Evolutionary conservation across 2,888 invertebrate genomes (phyloP), one percentile per base, ranked within the genome.

Genomic region (Tinea pellionella): DNA sequence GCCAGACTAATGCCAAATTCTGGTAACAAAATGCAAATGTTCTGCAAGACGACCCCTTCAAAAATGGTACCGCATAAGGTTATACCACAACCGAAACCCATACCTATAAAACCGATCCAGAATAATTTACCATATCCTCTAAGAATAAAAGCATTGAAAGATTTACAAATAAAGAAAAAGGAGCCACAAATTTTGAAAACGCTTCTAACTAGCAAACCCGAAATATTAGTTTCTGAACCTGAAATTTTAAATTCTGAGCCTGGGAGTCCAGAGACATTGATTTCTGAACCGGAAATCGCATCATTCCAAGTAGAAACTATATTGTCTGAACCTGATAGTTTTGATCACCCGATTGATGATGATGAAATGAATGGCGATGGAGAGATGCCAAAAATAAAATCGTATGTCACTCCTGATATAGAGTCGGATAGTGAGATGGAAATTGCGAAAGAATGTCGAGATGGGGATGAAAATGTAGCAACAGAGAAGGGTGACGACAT

Each of bases 161-260:
- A 88, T 66, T 74, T 88, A 60, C 88, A 88, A 73, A 87, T 83
- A 60, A 87, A 82, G 68, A 84, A 85, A 67, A 86, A 84, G 63
- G 85, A 87, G 68, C 88, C 88, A 2, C 85, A 88, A 65, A 88
- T 88, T 64, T 71, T 88, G n/a, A 88, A 88, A 68, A 86, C 88
- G 3, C 69, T 88, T 59, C 69, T 88, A 16, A 88, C 88, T 7
- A 66, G 86, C 0, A 86, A 85, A 68, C 86, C 87, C 0, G 87
- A 88, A 67, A 77, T 85, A 51, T 64, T 87, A 60, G 80, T 88
- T 0, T 82, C 88, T 0, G 88, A 88, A 67, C 88, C 87, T 2
- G 88, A 88, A 69, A 86, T 87, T 61, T 64, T 85, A 41, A 84
- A 86, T 66, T 88, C 88, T n/a, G 82, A 81, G 0, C 87, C 88